Percentiles rank a stretch among this genome's conserved stretches.
phyloP scores from a whole-genome alignment of 1,140 invertebrate species.

The Metaphire vulgaris region DNA sequence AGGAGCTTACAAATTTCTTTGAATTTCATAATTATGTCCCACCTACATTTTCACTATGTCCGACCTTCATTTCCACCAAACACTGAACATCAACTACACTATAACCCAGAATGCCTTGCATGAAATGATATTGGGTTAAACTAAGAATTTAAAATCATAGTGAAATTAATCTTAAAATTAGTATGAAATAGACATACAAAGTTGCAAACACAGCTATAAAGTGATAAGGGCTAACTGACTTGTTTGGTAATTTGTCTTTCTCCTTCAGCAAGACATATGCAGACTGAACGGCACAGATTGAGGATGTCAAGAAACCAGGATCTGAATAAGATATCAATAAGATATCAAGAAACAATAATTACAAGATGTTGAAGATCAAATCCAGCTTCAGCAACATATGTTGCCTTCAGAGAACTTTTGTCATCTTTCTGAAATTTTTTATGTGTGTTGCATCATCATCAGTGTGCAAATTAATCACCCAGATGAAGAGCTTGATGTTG shows the following conservation, averaged over 20 bases:
- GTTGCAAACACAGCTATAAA: neutral
- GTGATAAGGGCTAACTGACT: constrained; percentile 53
- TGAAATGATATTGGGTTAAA: neutral
- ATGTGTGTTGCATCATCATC: too few relatives aligned
- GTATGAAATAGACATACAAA: neutral
- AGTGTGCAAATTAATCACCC: too few relatives aligned
- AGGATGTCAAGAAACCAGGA: constrained; percentile 77
- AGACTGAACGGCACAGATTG: constrained; percentile 62
- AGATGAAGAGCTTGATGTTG: too few relatives aligned
- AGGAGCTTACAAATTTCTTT: too few relatives aligned
- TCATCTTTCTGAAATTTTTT: too few relatives aligned
- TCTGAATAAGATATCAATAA: constrained; percentile 56
- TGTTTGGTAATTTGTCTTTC: constrained; percentile 64
- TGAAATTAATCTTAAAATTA: constrained; percentile 1
- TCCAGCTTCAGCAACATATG: too few relatives aligned
- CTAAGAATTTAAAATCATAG: neutral
- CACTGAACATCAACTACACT: too few relatives aligned
- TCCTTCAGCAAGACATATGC: constrained; percentile 72
- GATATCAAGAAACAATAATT: constrained; percentile 17
- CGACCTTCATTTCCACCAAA: too few relatives aligned
- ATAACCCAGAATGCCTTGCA: neutral
- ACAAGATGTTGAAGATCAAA: too few relatives aligned
- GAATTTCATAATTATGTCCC: too few relatives aligned
- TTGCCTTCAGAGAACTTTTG: too few relatives aligned
- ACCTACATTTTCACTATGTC: too few relatives aligned